phyloP scores from a whole-genome alignment of 2,888 invertebrate species.

The Agriopis aurantiaria region DNA sequence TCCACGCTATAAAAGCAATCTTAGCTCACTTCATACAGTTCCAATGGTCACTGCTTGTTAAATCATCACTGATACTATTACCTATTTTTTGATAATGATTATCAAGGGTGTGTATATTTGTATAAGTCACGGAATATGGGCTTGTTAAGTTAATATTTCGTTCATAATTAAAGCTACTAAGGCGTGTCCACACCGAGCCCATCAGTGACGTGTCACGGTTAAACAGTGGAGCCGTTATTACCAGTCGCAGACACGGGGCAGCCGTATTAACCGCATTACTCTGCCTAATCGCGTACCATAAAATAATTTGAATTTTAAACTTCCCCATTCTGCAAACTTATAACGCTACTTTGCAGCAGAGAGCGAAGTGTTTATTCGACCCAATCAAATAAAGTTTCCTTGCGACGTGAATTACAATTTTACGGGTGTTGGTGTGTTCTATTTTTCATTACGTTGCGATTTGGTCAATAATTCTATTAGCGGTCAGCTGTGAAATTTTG shows the following conservation, averaged over 20 bases:
- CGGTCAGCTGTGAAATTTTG: constrained; percentile 15
- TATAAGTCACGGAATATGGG: constrained; percentile 19
- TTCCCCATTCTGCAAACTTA: constrained; percentile 41
- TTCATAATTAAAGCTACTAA: constrained; percentile 35
- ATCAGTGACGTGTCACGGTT: constrained; percentile 56
- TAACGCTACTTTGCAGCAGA: constrained; percentile 39
- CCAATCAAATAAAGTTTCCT: constrained; percentile 47
- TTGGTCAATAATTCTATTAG: constrained; percentile 13
- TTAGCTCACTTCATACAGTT: background rate
- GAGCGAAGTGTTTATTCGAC: constrained; percentile 49
- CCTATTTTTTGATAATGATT: background rate
- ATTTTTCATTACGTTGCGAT: constrained; percentile 5
- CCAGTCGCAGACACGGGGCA: constrained; percentile 62
- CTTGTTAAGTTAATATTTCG: constrained; percentile 25
- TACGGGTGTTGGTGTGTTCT: constrained; percentile 33
- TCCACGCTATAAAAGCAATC: background rate
- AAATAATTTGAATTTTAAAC: constrained; percentile 40
- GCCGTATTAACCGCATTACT: constrained; percentile 45
- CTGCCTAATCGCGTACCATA: constrained; percentile 32
- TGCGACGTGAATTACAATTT: constrained; percentile 50
- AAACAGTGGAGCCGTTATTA: constrained; percentile 51
- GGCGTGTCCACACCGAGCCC: constrained; percentile 60
- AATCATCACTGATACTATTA: background rate
- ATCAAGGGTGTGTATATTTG: constrained; percentile 33
- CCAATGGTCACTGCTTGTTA: background rate